Evolutionary conservation across 1,140 invertebrate species (phyloP).

Genomic region (Hormaphis cornu): DNA sequence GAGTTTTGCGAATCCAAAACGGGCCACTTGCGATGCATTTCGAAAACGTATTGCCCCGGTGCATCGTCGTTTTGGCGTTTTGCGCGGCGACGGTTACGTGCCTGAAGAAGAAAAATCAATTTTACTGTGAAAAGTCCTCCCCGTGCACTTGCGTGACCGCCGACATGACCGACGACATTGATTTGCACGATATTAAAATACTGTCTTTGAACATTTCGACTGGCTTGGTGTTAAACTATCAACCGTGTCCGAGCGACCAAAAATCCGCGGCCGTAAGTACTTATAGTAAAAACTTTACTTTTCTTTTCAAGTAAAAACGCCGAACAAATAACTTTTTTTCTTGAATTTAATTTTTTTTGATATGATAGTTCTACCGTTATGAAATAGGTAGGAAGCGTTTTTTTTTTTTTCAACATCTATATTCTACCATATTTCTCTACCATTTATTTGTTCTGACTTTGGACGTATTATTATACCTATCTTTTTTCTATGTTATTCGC

Average conservation of each 20-base stretch:
- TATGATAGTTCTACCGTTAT: no score
- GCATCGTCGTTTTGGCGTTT: not conserved
- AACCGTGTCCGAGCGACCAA: not conserved
- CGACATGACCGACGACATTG: not conserved
- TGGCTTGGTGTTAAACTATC: not conserved
- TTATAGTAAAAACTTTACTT: not conserved
- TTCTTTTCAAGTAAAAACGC: no score
- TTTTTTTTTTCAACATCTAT: no score
- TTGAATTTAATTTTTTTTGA: no score
- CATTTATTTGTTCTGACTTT: no score
- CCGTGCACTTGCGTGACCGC: not conserved
- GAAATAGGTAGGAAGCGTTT: no score
- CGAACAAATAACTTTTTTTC: no score
- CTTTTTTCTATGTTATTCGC: no score
- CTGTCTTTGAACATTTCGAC: not conserved
- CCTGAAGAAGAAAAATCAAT: constrained; percentile 15
- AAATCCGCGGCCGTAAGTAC: constrained; percentile 1
- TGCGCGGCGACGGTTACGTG: not conserved
- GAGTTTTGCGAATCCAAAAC: no score
- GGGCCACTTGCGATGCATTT: no score
- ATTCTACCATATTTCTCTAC: no score
- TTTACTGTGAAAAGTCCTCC: not conserved
- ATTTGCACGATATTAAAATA: not conserved
- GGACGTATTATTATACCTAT: no score
- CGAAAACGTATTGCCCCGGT: not conserved